A percentile compares a stretch with the other conserved stretches of the same genome.
Evolutionary conservation across 2,888 invertebrate genomes (phyloP).

Genomic region (Orthonevra nobilis): DNA sequence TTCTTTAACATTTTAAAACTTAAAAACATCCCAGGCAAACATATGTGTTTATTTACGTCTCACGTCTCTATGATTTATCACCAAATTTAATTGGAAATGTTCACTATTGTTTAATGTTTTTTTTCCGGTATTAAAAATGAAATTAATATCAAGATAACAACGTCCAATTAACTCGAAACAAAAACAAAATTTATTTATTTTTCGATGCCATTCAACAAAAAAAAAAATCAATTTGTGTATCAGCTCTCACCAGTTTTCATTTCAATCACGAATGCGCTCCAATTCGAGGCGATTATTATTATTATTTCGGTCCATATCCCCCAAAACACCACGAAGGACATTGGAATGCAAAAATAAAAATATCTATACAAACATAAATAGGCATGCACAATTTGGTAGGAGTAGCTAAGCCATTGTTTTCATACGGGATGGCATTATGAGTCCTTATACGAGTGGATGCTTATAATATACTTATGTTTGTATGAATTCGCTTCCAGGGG

Average conservation of each 20-base stretch:
- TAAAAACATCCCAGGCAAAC: too few species aligned
- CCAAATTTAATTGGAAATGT: too few species aligned
- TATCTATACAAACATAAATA: too few species aligned
- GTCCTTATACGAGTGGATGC: too few species aligned
- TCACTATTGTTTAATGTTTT: too few species aligned
- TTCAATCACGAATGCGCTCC: constrained; percentile 19
- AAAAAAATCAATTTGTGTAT: constrained; percentile 29
- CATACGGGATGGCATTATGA: constrained; percentile 8
- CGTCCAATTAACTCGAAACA: constrained; percentile 9
- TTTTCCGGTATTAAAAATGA: too few species aligned
- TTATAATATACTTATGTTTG: not conserved
- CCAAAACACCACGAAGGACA: constrained; percentile 30
- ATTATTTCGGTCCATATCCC: constrained; percentile 29
- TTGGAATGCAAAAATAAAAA: constrained; percentile 29
- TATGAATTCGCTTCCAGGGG: constrained; percentile 34
- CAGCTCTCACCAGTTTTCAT: constrained; percentile 26
- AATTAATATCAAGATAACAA: not conserved
- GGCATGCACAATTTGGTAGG: too few species aligned
- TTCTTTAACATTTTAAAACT: too few species aligned
- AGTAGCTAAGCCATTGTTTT: constrained; percentile 42
- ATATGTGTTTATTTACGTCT: too few species aligned
- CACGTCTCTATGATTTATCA: too few species aligned
- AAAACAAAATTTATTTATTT: constrained; percentile 12
- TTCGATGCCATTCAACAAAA: constrained; percentile 25
- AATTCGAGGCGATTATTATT: not conserved